Percentiles rank a stretch among this genome's conserved stretches.
Conservation (phyloP, 1,140 invertebrate genomes). For the Lordiphosa stackelbergi region DNA sequence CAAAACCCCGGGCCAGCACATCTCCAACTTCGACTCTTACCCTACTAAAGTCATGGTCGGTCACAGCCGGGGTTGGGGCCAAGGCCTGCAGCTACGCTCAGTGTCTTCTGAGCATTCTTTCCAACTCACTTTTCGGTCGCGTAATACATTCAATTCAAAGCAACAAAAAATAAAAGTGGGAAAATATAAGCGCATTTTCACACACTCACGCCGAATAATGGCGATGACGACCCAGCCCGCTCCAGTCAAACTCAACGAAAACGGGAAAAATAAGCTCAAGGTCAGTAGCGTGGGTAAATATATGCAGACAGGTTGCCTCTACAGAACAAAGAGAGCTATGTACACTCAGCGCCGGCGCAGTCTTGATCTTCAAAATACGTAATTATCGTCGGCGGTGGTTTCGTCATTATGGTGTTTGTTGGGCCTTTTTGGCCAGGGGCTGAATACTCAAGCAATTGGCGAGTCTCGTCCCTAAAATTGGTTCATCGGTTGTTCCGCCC, state of each 20-base stretch:
- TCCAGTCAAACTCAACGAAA: slow-evolving; percentile 38
- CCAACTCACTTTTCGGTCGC: slow-evolving; percentile 19
- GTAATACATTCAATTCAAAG: slow-evolving; percentile 44
- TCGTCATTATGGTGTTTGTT: no score
- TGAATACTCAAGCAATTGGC: no score
- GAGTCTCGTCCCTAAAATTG: no score
- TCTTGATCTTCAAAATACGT: slow-evolving; percentile 22
- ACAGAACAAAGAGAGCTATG: slow-evolving; percentile 13
- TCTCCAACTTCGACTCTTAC: neutral
- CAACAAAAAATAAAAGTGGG: slow-evolving; percentile 62
- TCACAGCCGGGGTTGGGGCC: slow-evolving; percentile 4
- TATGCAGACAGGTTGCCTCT: slow-evolving; percentile 5
- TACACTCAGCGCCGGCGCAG: neutral
- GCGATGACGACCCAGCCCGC: slow-evolving; percentile 25
- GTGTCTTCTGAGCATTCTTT: slow-evolving; percentile 23
- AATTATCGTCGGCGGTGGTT: no score
- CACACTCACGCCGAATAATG: slow-evolving; percentile 50
- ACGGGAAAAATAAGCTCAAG: slow-evolving; percentile 64
- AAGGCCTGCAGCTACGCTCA: slow-evolving; percentile 6
- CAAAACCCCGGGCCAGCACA: neutral
- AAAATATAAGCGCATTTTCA: slow-evolving; percentile 61
- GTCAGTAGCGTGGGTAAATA: slow-evolving; percentile 66
- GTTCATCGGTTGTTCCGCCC: no score
- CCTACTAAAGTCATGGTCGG: slow-evolving; percentile 24
- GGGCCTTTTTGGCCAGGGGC: no score